Evolutionary conservation across 2,113 vertebrate genomes (phyloP).

Genomic region (Turdus rufiventris): DNA sequence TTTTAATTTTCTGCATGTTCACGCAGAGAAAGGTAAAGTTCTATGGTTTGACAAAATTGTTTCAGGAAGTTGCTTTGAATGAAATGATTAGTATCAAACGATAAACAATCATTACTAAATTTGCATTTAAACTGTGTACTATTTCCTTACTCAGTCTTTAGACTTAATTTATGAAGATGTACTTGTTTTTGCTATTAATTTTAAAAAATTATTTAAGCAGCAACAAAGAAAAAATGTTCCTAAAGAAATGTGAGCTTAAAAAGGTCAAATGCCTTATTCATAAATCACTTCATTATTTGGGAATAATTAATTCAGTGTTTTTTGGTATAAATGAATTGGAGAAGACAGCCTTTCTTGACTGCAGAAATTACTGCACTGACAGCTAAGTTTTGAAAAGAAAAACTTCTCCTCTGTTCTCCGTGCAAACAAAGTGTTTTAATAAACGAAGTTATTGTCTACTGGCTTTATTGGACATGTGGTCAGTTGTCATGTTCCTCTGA

Average conservation of each 20-base stretch:
- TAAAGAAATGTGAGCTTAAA: not conserved
- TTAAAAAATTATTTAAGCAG: not conserved
- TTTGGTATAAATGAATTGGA: slow-evolving; percentile 14
- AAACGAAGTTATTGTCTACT: slow-evolving; percentile 75
- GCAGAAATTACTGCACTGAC: slow-evolving; percentile 12
- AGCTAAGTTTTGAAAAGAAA: slow-evolving; percentile 5
- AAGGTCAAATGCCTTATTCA: slow-evolving; percentile 28
- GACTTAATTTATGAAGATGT: not conserved
- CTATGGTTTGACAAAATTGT: not conserved
- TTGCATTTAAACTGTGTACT: not conserved
- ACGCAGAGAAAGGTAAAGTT: not conserved
- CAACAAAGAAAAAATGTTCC: not conserved
- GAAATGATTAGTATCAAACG: not conserved
- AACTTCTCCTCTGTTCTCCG: not conserved
- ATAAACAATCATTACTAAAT: not conserved
- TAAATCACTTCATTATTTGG: slow-evolving; percentile 12
- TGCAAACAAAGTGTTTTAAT: slow-evolving; percentile 67
- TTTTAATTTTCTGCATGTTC: not conserved
- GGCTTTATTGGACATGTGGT: slow-evolving; percentile 85
- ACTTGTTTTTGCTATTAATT: not conserved
- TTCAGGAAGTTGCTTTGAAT: not conserved
- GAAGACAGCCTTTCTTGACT: slow-evolving; percentile 32
- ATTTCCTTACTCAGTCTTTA: not conserved
- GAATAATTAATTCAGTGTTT: not conserved
- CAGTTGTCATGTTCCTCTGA: slow-evolving; percentile 90